Percentiles rank a stretch among this genome's conserved stretches.
These are phyloP conservation scores for Eupsittula cactorum DNA, from an alignment of 2,113 vertebrate genomes.

Conservation along the genomic window DNA sequence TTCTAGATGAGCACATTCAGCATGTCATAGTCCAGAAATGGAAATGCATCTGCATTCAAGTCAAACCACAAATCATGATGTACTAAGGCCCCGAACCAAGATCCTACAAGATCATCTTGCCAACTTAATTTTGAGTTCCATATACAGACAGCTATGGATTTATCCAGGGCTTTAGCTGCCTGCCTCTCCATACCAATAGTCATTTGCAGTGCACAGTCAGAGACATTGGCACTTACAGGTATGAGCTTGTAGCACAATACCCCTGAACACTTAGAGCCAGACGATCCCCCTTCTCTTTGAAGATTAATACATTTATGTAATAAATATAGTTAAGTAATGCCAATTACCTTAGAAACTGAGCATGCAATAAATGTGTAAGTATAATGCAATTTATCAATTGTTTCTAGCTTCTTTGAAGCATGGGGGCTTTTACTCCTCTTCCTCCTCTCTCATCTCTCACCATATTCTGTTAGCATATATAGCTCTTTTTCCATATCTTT, in stretches of 20 bases:
- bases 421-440: background rate
- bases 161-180: background rate
- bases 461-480: background rate
- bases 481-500: background rate
- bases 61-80: background rate
- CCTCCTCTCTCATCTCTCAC: fast-evolving
- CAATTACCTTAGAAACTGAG: background rate
- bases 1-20: background rate
- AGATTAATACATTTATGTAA: background rate
- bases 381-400: background rate
- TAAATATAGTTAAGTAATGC: background rate
- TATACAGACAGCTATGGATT: background rate
- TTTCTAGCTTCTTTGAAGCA: background rate
- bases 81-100: background rate
- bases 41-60: background rate
- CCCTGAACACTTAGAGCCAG: background rate
- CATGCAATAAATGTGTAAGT: background rate
- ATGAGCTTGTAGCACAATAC: background rate
- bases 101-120: background rate
- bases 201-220: background rate
- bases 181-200: background rate
- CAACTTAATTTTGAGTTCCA: background rate
- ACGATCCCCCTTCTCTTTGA: fast-evolving
- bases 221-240: background rate
- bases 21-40: background rate